phyloP scores from a whole-genome alignment of 2,113 vertebrate genomes.

The Semnornis frantzii region DNA sequence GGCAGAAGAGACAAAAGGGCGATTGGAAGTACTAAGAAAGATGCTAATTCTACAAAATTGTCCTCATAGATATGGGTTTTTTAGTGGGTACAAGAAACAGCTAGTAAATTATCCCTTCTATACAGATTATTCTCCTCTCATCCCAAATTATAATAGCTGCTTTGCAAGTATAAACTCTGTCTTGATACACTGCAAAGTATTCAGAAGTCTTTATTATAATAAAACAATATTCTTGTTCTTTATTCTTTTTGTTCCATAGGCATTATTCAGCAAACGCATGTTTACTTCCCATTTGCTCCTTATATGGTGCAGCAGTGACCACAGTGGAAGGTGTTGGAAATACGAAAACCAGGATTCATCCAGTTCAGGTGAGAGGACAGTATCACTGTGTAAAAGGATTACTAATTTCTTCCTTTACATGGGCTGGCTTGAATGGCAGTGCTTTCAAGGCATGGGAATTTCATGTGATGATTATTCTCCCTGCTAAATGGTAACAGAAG shows the following conservation, averaged over 20 bases:
- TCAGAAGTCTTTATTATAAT: neutral
- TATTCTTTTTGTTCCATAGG: conserved; percentile 62
- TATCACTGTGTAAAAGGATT: neutral
- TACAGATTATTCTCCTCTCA: neutral
- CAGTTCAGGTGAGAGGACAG: conserved; percentile 77
- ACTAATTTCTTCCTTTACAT: neutral
- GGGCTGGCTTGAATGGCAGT: neutral
- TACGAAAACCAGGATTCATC: conserved; percentile 82
- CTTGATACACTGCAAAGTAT: neutral
- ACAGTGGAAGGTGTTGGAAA: conserved; percentile 86
- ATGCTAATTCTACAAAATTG: neutral
- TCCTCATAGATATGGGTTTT: neutral
- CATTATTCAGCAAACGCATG: conserved; percentile 83
- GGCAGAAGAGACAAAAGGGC: neutral
- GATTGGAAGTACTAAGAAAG: neutral
- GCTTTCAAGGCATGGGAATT: neutral
- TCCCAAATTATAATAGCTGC: neutral
- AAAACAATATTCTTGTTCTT: neutral
- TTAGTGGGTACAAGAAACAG: neutral
- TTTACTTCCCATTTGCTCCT: conserved; percentile 82
- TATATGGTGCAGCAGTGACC: conserved; percentile 79
- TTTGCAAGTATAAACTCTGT: neutral
- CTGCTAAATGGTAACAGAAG: neutral
- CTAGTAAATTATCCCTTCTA: neutral
- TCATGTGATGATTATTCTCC: neutral